These are phyloP conservation scores for Heliopora coerulea DNA, from an alignment of 92 coral and sea anemone genomes.

Conservation along the genomic window DNA sequence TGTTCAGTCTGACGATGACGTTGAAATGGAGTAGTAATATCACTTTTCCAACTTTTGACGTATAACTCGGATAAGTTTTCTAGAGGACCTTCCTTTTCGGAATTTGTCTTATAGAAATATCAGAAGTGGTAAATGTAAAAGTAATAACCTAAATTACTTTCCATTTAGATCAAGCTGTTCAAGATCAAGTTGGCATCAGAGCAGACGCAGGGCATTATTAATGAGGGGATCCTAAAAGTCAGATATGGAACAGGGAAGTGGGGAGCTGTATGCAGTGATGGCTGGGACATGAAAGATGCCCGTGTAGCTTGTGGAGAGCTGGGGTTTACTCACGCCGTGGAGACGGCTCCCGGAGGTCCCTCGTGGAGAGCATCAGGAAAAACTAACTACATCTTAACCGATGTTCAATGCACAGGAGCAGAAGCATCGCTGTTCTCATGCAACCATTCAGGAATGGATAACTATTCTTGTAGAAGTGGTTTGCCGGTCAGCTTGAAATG, in stretches of 20 bases:
- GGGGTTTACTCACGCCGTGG: slow-evolving; percentile 65
- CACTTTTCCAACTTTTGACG: no score
- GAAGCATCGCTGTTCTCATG: slow-evolving; percentile 92
- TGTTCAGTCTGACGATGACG: no score
- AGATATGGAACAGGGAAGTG: slow-evolving; percentile 49
- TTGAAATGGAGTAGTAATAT: no score
- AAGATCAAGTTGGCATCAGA: slow-evolving; percentile 63
- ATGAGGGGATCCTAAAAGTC: slow-evolving; percentile 70
- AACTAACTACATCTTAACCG: not conserved
- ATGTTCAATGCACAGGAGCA: slow-evolving; percentile 65
- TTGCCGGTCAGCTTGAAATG: slow-evolving; percentile 62
- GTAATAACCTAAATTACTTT: not conserved
- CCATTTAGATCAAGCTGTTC: slow-evolving; percentile 52
- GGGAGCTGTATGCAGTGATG: slow-evolving; percentile 74
- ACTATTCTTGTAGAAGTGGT: slow-evolving; percentile 56
- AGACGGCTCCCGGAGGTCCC: not conserved
- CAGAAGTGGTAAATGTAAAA: no score
- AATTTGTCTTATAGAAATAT: no score
- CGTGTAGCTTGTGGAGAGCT: slow-evolving; percentile 92
- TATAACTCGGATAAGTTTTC: no score
- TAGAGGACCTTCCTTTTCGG: no score
- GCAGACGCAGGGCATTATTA: slow-evolving; percentile 58
- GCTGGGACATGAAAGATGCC: slow-evolving; percentile 67
- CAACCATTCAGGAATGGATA: slow-evolving; percentile 60
- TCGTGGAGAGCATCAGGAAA: not conserved